Base-by-base conservation (phyloP, 2,113 vertebrate species). In the Poecilia latipinna region DNA sequence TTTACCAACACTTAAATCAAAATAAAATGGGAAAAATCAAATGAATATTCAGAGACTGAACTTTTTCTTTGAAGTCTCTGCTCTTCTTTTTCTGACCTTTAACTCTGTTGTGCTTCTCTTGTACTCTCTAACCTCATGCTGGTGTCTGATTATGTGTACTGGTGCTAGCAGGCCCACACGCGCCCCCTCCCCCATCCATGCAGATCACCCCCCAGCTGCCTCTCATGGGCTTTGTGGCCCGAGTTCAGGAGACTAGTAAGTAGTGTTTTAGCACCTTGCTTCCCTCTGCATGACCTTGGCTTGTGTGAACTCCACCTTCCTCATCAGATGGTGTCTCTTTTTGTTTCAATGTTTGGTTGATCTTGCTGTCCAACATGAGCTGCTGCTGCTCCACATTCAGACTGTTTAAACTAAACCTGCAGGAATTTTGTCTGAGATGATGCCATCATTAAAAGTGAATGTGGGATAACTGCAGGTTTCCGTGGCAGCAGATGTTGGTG, bases 241-340 rank as follows among this genome's bases (percentile, higher is more conserved):
- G 97, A 91, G 98, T 99, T 93, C 98, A 99, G 96, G 98, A 99
- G 96, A 99, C 97, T 89, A 99, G 98, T 99, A 98, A 99, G 98
- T 98, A 93, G 92, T 51, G 86, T 83, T 67, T 80, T 81, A 89
- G 92, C 92, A 94, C 79, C 79, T 73, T 73, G 19, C 72, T 26
- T 26, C 62, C 80, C 67, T 75, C 70, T 86, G 86, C 92, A 88
- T 89, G 88, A 80, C n/a, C 39, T 42, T 13, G 39, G 39, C 61
- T 1, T 6, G 3, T 11, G 10, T 28, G 12, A 4, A 61, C 67
- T 11, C 37, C 28, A 1, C 31, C 28, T 60, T 57, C 33, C 51
- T n/a, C 7, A 22, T 48, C 62, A 22, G 37, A 24, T 3, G 1
- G 15, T 39, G n/a, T 61, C 37, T 17, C 10, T n/a, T 0, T 24